Base-by-base conservation (phyloP, 2,113 vertebrate genomes). In the Agapornis roseicollis region DNA sequence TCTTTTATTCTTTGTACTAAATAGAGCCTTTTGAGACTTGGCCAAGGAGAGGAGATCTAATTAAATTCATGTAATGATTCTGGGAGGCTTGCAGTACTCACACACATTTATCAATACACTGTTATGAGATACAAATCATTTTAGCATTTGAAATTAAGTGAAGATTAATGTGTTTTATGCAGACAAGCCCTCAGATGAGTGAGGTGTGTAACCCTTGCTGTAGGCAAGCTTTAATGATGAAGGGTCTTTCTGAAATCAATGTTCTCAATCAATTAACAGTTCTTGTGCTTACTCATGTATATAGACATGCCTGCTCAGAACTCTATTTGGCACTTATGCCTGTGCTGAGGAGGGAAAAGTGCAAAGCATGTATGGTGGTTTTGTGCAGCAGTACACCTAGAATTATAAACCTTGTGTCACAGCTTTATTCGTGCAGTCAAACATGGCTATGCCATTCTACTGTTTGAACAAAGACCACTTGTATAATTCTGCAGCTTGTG, bases 51-150 rank as follows among this genome's bases (percentile, higher is more conserved):
- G 35, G 17, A 83, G 28, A 76, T 87, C 66, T 94, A 87, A 87
- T 89, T 88, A 88, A 85, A 95, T 93, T 85, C 55, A 31, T 85
- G 28, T 93, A 85, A 85, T 88, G 63, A 89, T 91, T 89, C 49
- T 91, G 91, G 46, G 66, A 89, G 55, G 23, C 52, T 93, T 85
- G 66, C 66, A 72, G 37, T 77, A 82, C 46, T 85, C 78, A 66
- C 37, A 68, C 70, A 63, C 19, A 3, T 80, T 91, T 93, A 73
- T 89, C 81, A 89, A 80, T 89, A 85, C 13, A 39, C 22, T 64
- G 31, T 87, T 69, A 85, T 28, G 50, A 87, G 27, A 84, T 44
- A 74, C 44, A 80, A 89, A 92, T 73, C 1, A 58, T 87, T 92
- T 93, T 76, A 74, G 25, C 27, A 61, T 84, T 84, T 84, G 49